Percentiles rank a stretch among this genome's conserved stretches.
phyloP scores from a whole-genome alignment of 1,140 invertebrate species.

The Leptinotarsa undecemlineata region DNA sequence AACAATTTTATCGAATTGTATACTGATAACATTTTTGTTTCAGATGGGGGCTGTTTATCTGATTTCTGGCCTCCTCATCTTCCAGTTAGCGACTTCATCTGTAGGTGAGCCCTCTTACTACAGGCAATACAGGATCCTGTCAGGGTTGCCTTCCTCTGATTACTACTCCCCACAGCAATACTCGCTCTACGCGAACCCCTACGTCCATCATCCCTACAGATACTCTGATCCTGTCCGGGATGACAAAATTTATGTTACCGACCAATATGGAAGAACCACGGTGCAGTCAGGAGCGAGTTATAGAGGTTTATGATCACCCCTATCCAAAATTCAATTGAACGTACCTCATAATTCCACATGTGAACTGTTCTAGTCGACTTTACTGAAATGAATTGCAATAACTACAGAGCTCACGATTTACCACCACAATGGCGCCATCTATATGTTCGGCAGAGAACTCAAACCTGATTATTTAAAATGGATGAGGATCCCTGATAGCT shows the following conservation, averaged over 20 bases:
- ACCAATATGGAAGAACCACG: conserved; percentile 44
- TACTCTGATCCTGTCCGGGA: conserved; percentile 31
- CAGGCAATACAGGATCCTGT: conserved; percentile 36
- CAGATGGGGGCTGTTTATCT: conserved; percentile 11
- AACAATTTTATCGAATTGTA: no score
- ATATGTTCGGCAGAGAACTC: no score
- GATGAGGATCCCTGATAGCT: no score
- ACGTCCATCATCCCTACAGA: conserved; percentile 35
- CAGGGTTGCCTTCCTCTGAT: conserved; percentile 29
- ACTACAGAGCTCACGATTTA: no score
- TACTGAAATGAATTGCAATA: no score
- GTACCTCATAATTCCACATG: no score
- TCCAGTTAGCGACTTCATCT: conserved; percentile 20
- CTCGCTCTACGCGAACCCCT: conserved; percentile 34
- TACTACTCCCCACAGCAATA: conserved; percentile 24
- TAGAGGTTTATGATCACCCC: conserved; percentile 20
- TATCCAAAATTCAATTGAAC: neutral
- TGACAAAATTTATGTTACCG: conserved; percentile 45
- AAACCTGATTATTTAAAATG: no score
- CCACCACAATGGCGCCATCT: no score
- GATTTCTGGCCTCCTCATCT: conserved; percentile 21
- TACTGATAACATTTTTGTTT: neutral
- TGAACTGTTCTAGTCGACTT: no score
- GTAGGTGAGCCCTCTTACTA: conserved; percentile 44
- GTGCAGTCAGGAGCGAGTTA: conserved; percentile 30